These are phyloP conservation scores for Formica exsecta DNA, from an alignment of 1,140 invertebrate genomes.

Conservation along the genomic window DNA sequence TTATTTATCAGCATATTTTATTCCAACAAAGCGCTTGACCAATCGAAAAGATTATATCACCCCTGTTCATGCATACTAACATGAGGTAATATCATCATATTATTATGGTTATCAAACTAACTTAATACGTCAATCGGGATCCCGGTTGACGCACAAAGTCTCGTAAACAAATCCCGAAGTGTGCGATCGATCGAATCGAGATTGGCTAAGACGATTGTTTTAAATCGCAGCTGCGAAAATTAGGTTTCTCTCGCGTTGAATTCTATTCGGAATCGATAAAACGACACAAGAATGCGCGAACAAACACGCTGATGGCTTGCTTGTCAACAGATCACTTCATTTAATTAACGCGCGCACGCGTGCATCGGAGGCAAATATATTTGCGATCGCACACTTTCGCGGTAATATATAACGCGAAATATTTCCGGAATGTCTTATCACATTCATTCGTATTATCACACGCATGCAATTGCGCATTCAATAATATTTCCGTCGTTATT, in stretches of 20 bases:
- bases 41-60: neutral
- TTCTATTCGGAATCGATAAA: conserved; percentile 1
- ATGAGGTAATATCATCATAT: neutral
- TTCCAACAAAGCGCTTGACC: neutral
- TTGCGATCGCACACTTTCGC: neutral
- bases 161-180: conserved; percentile 33
- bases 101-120: conserved; percentile 1
- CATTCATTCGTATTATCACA: neutral
- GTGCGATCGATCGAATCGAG: conserved; percentile 27
- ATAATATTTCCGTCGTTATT: neutral
- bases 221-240: conserved; percentile 46
- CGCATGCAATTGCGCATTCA: neutral
- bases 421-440: conserved; percentile 22
- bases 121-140: neutral
- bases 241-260: conserved; percentile 9
- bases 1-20: neutral
- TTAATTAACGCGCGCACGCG: conserved; percentile 1
- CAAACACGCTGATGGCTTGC: neutral
- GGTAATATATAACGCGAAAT: neutral
- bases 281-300: neutral
- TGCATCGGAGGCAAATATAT: no score
- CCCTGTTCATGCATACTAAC: neutral
- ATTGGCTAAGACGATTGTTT: conserved; percentile 3
- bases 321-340: conserved; percentile 43
- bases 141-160: neutral